A percentile compares a stretch with the other conserved stretches of the same genome.
These are phyloP conservation scores for Heliangelus exortis DNA, from an alignment of 2,797 vertebrate species.

Conservation along the genomic window DNA sequence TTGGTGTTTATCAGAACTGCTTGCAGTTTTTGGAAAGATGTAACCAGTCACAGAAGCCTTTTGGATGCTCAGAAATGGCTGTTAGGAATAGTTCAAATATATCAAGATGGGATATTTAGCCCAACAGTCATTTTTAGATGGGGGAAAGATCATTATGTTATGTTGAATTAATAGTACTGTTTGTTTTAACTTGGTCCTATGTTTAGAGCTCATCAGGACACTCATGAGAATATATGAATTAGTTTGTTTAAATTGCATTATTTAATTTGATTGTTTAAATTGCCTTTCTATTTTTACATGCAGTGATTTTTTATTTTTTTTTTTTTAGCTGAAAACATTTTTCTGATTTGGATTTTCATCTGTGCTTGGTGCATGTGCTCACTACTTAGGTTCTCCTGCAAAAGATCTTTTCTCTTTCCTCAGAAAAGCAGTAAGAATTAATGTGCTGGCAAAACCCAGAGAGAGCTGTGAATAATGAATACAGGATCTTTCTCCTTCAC, in stretches of 20 bases:
- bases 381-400: conserved; percentile 39
- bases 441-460: conserved; percentile 48
- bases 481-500: background rate
- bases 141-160: background rate
- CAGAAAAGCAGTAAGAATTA: conserved; percentile 33
- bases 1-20: background rate
- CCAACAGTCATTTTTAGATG: background rate
- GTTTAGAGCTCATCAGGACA: background rate
- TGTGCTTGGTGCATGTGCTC: background rate
- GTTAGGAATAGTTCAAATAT: background rate
- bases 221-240: conserved; percentile 1
- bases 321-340: background rate
- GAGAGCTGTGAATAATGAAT: conserved; percentile 44
- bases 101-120: background rate
- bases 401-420: background rate
- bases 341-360: background rate
- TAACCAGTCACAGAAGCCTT: background rate
- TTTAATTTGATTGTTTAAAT: conserved; percentile 57
- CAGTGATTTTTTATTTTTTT: background rate
- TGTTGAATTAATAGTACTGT: background rate
- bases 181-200: background rate
- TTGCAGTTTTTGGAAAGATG: background rate
- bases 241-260: conserved; percentile 54
- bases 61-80: background rate
- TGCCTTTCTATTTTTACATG: conserved; percentile 9